Evolutionary conservation across 92 coral and sea anemone species (phyloP).

Genomic region (Scolanthus callimorphus): DNA sequence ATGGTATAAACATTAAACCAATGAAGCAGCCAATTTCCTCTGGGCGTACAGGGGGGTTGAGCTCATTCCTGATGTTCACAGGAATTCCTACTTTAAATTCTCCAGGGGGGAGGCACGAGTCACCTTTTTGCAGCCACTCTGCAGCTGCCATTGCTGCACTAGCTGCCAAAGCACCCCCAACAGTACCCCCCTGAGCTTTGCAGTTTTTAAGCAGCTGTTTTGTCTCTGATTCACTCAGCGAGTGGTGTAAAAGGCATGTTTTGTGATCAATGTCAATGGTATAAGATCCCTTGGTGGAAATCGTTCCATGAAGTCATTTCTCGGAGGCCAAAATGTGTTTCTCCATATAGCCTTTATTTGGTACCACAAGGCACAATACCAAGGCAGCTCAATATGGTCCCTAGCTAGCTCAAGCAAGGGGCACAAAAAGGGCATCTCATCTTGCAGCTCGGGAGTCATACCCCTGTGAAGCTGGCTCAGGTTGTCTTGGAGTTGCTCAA

Average conservation of each 20-base stretch:
- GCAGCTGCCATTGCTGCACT: neutral
- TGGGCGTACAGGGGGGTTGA: neutral
- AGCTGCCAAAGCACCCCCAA: neutral
- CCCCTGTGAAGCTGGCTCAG: neutral
- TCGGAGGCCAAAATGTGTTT: neutral
- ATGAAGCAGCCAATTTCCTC: neutral
- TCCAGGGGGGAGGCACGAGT: neutral
- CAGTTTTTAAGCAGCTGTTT: neutral
- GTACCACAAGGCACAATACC: conserved; percentile 11
- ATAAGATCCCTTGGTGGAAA: neutral
- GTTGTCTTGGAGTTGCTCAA: neutral
- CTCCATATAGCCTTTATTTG: neutral
- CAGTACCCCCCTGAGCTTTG: neutral
- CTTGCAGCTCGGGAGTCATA: neutral
- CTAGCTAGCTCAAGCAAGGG: conserved; percentile 17
- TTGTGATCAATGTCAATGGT: conserved; percentile 4
- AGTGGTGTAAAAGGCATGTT: neutral
- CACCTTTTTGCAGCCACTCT: neutral
- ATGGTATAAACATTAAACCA: conserved; percentile 8
- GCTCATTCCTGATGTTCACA: neutral
- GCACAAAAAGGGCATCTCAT: conserved; percentile 15
- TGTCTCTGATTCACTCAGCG: neutral
- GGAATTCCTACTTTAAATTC: neutral
- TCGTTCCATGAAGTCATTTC: neutral
- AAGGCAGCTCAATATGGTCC: conserved; percentile 9